Evolutionary conservation across 2,888 invertebrate genomes (phyloP), one percentile per base, ranked within the genome.

Genomic region (Perithous albicinctus): DNA sequence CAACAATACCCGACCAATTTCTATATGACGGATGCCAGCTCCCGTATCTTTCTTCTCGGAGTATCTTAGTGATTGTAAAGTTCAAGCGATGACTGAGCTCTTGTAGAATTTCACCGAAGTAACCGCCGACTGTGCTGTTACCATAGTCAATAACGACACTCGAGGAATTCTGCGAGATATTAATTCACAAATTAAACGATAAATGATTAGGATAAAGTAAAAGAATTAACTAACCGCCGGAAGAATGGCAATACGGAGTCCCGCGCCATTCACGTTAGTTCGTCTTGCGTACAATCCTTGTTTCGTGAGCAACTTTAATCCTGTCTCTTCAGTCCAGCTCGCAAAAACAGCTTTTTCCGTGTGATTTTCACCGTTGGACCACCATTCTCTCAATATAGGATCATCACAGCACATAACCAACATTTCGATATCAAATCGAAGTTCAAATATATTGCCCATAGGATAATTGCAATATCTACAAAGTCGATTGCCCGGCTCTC

Each of bases 331-430:
- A 4, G 29, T 72, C 90, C 90, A 90, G 0, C 41, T 77, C 1
- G 88, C 90, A 29, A 88, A 56, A 20, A 84, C 69, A 0, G 73
- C 77, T 0, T 70, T 67, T 43, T 82, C 82, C 4, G 87, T 87
- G 0, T 51, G 61, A 29, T 88, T 86, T 3, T 85, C 80, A 10
- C 73, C 63, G 0, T 88, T 6, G 3, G 87, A 79, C 72, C 89
- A 91, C 89, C 90, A 90, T 43, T 90, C 90, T 0, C 63, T 59
- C 4, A 90, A 26, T 12, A 35, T n/a, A 1, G 85, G 75, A 2
- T 72, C 38, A 10, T 83, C 73, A 54, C 86, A 84, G 46, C 89
- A 88, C 1, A 83, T 72, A 1, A 90, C 85, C 12, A 90, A 43
- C 87, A 90, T 86, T 61, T 87, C 83, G 1, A 87, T 86, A 56